Evolutionary conservation across 2,113 vertebrate species (phyloP), one percentile per base, ranked within the genome.

Genomic region (Nibea albiflora): DNA sequence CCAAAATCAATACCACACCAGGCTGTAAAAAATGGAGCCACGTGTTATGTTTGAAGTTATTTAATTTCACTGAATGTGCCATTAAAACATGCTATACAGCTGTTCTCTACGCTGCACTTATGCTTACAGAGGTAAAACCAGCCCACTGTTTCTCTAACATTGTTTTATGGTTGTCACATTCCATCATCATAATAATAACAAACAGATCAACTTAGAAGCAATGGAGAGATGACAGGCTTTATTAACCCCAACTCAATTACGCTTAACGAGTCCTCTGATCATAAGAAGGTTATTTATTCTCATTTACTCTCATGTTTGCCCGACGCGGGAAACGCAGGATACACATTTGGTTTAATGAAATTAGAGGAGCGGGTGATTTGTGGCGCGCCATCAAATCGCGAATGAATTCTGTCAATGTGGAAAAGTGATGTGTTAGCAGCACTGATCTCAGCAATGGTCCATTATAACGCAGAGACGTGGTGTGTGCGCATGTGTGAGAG

Each of bases 191-290:
- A 86, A 92, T 72, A 77, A 86, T 80, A 92, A 92, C 92, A 94
- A 93, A 93, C 90, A 83, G 70, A 88, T 91, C 88, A 83, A 89
- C 90, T 75, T 73, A 85, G 85, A 92, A 83, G 85, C 83, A 82
- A 88, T 57, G 69, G 64, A 86, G 88, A 92, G 80, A 83, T 76
- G 87, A 88, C 87, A 82, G 84, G 80, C 87, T 93, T 91, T 91
- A 92, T 93, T 89, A 93, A 93, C 85, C 90, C 90, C 91, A 88
- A 88, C 92, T 93, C 90, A 94, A 93, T 93, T 92, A 93, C 87
- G 88, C 86, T 53, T 84, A 92, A 93, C 79, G 91, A 87, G 86
- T 85, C 87, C 88, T 91, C 80, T 83, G 93, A 81, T 92, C 87
- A 74, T 66, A 73, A 81, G 83, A 65, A 80, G 87, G 87, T 84